Conservation (phyloP, 2,113 vertebrate genomes). For the Podarcis cretensis region DNA sequence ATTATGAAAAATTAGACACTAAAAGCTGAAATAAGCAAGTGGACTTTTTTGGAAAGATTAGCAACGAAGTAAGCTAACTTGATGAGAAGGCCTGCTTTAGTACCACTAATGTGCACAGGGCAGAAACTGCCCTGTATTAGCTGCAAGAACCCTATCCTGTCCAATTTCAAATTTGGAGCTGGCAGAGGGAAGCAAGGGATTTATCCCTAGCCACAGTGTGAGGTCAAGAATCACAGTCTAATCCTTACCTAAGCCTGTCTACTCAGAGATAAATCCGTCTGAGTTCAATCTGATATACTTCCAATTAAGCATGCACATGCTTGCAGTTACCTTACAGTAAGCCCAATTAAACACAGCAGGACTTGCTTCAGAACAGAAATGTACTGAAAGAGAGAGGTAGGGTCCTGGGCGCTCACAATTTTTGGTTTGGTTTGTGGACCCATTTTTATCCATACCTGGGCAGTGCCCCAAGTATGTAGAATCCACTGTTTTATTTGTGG, state of each 20-base stretch:
- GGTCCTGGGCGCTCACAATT: background rate
- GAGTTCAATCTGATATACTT: background rate
- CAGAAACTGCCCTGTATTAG: background rate
- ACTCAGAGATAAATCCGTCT: background rate
- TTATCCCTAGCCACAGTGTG: background rate
- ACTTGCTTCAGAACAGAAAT: background rate
- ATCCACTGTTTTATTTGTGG: background rate
- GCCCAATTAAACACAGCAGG: background rate
- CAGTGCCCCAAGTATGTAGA: background rate
- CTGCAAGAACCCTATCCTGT: too few species aligned
- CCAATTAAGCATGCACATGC: background rate
- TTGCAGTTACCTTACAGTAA: background rate
- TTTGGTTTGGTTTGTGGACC: background rate
- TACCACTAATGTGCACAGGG: background rate
- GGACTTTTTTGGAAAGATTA: too few species aligned
- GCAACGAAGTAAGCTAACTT: background rate
- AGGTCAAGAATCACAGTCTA: background rate
- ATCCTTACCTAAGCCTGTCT: background rate
- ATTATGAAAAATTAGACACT: too few species aligned
- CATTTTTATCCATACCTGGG: background rate
- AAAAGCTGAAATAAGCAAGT: too few species aligned
- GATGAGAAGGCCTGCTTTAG: background rate
- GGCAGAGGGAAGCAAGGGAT: too few species aligned
- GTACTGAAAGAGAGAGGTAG: background rate
- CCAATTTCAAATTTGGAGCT: too few species aligned